phyloP scores from a whole-genome alignment of 2,797 vertebrate genomes.

The Notoglanidium macrostoma region DNA sequence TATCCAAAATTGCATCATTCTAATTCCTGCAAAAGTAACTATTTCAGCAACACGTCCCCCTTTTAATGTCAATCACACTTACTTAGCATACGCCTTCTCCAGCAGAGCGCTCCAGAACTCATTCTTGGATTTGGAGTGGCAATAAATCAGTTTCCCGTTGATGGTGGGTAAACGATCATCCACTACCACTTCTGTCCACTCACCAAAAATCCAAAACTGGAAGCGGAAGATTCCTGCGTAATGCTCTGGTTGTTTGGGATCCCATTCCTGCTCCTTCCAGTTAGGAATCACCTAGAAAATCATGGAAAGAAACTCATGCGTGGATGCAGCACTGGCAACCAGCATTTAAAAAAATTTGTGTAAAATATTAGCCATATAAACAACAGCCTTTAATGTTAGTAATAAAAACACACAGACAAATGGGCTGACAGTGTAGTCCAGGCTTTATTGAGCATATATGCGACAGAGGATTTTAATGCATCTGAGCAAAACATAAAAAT shows the following conservation, averaged over 20 bases:
- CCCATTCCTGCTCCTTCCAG: conserved; percentile 88
- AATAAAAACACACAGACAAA: no score
- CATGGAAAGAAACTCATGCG: neutral
- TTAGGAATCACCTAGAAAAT: conserved; percentile 84
- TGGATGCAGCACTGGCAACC: no score
- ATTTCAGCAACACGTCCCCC: neutral
- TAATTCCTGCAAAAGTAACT: neutral
- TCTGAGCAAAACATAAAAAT: no score
- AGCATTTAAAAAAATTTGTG: no score
- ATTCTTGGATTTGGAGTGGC: conserved; percentile 84
- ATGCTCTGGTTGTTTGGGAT: conserved; percentile 75
- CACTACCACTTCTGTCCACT: conserved; percentile 91
- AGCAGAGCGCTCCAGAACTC: conserved; percentile 95
- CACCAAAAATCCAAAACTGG: conserved; percentile 90
- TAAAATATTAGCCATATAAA: no score
- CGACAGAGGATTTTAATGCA: no score
- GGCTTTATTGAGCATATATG: no score
- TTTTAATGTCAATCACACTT: conserved; percentile 54
- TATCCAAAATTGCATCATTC: neutral
- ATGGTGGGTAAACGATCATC: conserved; percentile 90
- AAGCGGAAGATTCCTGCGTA: conserved; percentile 93
- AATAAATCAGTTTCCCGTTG: conserved; percentile 85
- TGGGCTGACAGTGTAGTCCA: no score
- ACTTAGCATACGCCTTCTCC: conserved; percentile 98
- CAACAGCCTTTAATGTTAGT: no score